Evolutionary conservation across 1,140 invertebrate species (phyloP).

Genomic region (Drosophila triauraria): DNA sequence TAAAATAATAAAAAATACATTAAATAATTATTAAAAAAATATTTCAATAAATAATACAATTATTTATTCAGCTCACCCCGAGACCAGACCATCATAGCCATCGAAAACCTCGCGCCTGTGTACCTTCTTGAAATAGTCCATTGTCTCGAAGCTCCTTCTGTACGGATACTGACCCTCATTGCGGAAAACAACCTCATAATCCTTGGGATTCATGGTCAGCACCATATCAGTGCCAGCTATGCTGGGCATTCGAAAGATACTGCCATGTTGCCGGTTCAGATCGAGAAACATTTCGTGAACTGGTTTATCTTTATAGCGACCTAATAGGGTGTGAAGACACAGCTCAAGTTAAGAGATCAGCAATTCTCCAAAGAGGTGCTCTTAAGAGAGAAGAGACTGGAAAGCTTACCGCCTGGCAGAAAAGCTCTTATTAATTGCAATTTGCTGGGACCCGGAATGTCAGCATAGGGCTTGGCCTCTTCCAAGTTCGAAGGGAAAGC

Average conservation of each 20-base stretch:
- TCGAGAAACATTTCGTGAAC: conserved; percentile 63
- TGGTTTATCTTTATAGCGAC: conserved; percentile 58
- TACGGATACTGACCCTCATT: conserved; percentile 76
- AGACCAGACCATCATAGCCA: conserved; percentile 57
- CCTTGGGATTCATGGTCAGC: conserved; percentile 69
- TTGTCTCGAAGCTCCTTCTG: conserved; percentile 58
- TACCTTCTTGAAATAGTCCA: conserved; percentile 68
- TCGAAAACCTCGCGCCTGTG: conserved; percentile 67
- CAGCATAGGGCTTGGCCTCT: conserved; percentile 64
- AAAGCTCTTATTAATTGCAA: conserved; percentile 63
- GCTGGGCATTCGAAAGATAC: conserved; percentile 64
- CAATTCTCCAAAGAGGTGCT: not conserved
- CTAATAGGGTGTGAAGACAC: conserved; percentile 11
- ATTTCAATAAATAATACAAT: not conserved
- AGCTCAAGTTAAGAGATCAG: conserved; percentile 1
- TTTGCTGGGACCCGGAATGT: conserved; percentile 65
- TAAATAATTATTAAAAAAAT: not conserved
- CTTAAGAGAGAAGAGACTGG: not conserved
- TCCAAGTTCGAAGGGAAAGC: conserved; percentile 17
- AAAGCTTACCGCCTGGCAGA: conserved; percentile 72
- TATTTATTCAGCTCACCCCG: conserved; percentile 42
- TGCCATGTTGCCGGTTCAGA: conserved; percentile 58
- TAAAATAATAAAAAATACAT: conserved; percentile 5
- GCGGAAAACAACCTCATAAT: conserved; percentile 70
- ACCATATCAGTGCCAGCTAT: conserved; percentile 66